Conservation (phyloP, 2,113 vertebrate species). For the Thinocorus orbignyianus region DNA sequence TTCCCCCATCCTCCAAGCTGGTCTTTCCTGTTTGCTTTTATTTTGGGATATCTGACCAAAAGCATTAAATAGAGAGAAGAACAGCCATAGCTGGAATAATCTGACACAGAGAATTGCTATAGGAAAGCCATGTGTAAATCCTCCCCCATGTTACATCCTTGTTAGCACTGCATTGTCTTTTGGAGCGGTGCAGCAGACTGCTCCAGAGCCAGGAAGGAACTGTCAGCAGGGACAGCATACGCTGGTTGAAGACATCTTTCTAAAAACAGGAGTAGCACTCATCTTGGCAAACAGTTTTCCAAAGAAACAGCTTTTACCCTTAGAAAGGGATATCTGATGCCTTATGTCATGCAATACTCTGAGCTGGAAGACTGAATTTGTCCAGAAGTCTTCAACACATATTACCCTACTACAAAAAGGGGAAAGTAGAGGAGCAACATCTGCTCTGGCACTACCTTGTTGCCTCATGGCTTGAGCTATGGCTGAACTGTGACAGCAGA, state of each 20-base stretch:
- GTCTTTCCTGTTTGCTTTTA: neutral
- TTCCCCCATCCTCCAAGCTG: too few relatives aligned
- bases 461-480: neutral
- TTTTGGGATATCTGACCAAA: neutral
- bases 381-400: neutral
- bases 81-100: neutral
- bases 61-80: neutral
- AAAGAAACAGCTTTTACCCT: neutral
- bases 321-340: neutral
- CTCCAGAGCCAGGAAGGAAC: neutral
- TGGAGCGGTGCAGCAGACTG: neutral
- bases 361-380: neutral
- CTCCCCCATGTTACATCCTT: neutral
- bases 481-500: neutral
- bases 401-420: neutral
- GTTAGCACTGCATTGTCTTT: neutral
- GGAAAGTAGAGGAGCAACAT: neutral
- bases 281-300: neutral
- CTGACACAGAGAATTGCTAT: neutral
- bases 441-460: accelerated
- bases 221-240: neutral
- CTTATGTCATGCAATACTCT: neutral
- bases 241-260: neutral
- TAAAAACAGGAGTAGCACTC: neutral
- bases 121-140: neutral